Base-by-base conservation (phyloP, 2,888 invertebrate genomes). In the Machimus atricapillus region DNA sequence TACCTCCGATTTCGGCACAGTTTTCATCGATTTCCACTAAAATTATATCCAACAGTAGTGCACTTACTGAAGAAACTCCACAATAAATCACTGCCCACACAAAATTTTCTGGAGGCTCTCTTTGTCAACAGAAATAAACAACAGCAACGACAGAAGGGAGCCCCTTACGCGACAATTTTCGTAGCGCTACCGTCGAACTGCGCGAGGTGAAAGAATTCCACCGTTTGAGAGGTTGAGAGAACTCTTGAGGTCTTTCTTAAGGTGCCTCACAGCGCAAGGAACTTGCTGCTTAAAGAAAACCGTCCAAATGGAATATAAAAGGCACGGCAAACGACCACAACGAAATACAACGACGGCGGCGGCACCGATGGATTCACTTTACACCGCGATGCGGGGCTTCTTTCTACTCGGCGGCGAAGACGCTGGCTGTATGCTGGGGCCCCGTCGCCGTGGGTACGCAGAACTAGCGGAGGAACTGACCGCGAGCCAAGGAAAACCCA, bases 131-230 rank as follows among this genome's bases (percentile, higher is more conserved):
- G 58, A 82, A 82, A 34, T 37, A 82, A 82, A 82, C n/a, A 9
- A 37, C 66, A 37, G 9, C 56, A 16, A 66, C n/a, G 16, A 37
- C 37, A 23, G 12, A 16, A 46, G 76, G 76, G 76, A 81, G n/a
- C 81, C 66, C 23, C 66, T 81, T 31, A 34, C 82, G 82, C 58
- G 40, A 82, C 82, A 34, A 82, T 40, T 66, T 76, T 40, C 82
- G 58, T 82, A 40, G 58, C 14, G 23, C 46, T 31, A 31, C 46
- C n/a, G 31, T n/a, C 34, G 31, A 31, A 82, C 82, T 66, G 58
- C 58, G 40, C 82, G 82, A 82, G 82, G 82, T 82, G 82, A 82
- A 82, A 40, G 82, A 82, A 82, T 82, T 56, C 58, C 82, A 58
- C 58, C 82, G 40, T 82, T 82, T 82, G 58, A 78, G 43, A 66